These are phyloP conservation scores for Embiotoca jacksoni DNA, from an alignment of 2,113 vertebrate genomes.

Conservation along the genomic window DNA sequence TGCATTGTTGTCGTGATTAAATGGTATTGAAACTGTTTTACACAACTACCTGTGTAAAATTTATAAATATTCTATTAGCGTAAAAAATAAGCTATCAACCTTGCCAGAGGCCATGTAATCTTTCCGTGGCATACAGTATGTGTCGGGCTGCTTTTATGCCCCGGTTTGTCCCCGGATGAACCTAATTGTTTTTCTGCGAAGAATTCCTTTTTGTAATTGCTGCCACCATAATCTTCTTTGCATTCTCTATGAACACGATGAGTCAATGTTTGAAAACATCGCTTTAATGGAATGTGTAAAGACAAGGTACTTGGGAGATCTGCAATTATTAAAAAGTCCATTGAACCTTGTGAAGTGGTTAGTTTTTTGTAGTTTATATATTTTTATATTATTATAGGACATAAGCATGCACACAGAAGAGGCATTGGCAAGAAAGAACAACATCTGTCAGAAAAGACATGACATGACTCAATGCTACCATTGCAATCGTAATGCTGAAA, in stretches of 20 bases:
- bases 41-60: background rate
- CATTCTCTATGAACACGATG: background rate
- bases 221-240: background rate
- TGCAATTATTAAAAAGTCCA: slow-evolving; percentile 21
- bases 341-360: background rate
- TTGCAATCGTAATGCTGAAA: no score
- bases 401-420: background rate
- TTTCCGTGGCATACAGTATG: background rate
- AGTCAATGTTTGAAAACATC: background rate
- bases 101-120: background rate
- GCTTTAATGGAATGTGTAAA: slow-evolving; percentile 14
- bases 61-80: background rate
- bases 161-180: background rate
- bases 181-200: background rate
- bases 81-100: background rate
- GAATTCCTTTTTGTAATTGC: background rate
- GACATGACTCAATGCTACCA: no score
- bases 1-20: background rate
- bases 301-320: background rate
- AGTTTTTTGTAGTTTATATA: no score
- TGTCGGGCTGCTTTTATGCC: background rate
- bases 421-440: no score
- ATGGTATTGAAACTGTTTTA: background rate
- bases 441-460: background rate
- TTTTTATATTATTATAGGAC: slow-evolving; percentile 1